A percentile compares a stretch with the other conserved stretches of the same genome.
Evolutionary conservation across 2,113 vertebrate genomes (phyloP).

Genomic region (Leptobrachium leishanense): DNA sequence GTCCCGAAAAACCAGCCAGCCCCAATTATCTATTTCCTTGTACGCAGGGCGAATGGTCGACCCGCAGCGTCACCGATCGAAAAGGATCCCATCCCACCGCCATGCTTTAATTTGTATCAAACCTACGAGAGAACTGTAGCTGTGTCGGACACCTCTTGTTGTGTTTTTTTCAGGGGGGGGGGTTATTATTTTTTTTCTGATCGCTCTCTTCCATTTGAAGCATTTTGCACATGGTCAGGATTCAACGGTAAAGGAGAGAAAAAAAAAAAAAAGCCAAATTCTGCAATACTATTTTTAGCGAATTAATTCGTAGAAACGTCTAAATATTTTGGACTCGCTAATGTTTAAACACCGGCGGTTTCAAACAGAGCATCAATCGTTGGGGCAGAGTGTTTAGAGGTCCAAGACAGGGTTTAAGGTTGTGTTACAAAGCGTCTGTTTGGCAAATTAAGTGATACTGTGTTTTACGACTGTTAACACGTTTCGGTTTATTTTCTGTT

Average conservation of each 20-base stretch:
- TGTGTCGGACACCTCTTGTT: no score
- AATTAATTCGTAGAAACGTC: constrained; percentile 61
- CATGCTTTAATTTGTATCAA: no score
- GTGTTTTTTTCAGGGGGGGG: no score
- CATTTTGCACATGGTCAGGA: constrained; percentile 66
- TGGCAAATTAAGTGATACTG: constrained; percentile 64
- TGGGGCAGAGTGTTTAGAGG: constrained; percentile 60
- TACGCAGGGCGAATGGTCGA: no score
- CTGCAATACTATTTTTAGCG: constrained; percentile 77
- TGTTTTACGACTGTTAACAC: constrained; percentile 71
- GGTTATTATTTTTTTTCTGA: no score
- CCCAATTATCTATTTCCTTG: no score
- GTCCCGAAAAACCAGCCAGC: no score
- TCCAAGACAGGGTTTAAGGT: constrained; percentile 57
- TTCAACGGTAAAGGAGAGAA: constrained; percentile 55
- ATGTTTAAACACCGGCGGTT: constrained; percentile 65
- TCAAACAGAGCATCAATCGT: constrained; percentile 64
- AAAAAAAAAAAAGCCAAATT: constrained; percentile 66
- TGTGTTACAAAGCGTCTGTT: constrained; percentile 57
- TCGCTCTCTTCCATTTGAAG: constrained; percentile 55
- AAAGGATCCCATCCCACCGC: no score
- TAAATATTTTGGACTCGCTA: constrained; percentile 74
- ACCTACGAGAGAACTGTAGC: no score
- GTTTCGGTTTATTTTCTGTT: constrained; percentile 44
- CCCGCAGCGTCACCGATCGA: no score